A percentile compares a stretch with the other conserved stretches of the same genome.
These are phyloP conservation scores for Acipenser oxyrinchus DNA, from an alignment of 2,797 vertebrate species.

Conservation along the genomic window DNA sequence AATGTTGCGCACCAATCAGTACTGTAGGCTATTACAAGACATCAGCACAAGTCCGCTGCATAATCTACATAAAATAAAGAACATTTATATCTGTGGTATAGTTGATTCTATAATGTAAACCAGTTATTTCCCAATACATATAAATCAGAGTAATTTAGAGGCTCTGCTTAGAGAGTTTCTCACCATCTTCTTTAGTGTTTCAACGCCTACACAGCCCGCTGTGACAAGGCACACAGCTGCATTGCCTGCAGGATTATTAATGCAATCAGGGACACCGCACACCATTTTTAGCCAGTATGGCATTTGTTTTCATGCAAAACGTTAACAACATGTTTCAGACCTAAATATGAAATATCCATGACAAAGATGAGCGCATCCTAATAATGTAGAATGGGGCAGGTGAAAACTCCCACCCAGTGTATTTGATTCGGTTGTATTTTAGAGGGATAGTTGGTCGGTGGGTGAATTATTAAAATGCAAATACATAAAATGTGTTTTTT, in stretches of 20 bases:
- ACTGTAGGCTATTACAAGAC: too few species aligned
- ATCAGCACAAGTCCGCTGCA: neutral
- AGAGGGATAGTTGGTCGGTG: too few species aligned
- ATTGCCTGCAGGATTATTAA: conserved; percentile 87
- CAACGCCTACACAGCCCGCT: conserved; percentile 73
- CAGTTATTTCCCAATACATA: conserved; percentile 12
- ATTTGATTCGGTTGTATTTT: too few species aligned
- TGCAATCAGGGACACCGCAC: conserved; percentile 70
- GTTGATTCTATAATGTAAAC: conserved; percentile 19
- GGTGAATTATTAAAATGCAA: too few species aligned
- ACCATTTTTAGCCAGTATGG: conserved; percentile 36
- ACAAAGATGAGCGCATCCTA: too few species aligned
- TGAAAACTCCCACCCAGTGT: too few species aligned
- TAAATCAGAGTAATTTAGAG: conserved; percentile 13
- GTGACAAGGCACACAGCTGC: conserved; percentile 87
- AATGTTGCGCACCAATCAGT: too few species aligned
- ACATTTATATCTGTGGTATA: conserved; percentile 16
- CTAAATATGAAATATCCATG: too few species aligned
- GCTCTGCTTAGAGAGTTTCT: conserved; percentile 14
- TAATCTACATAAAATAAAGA: conserved; percentile 6
- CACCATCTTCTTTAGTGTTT: conserved; percentile 44
- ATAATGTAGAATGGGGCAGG: too few species aligned
- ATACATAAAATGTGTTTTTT: too few species aligned
- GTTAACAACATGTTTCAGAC: too few species aligned
- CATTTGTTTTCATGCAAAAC: too few species aligned